Percentiles rank a stretch among this genome's conserved stretches.
Conservation (phyloP, 2,888 invertebrate species). For the Coelinius sp. region DNA sequence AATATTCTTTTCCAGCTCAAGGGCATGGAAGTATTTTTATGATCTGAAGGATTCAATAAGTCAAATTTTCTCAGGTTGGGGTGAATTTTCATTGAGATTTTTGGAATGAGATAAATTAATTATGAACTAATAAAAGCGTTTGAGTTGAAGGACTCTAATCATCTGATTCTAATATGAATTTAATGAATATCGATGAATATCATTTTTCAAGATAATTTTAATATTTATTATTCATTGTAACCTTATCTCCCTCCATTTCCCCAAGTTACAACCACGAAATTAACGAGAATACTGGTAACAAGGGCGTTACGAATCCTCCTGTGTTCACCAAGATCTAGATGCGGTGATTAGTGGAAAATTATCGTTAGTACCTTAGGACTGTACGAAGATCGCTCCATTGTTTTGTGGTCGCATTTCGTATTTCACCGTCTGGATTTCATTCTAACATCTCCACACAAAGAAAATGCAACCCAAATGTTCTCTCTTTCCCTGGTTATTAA, state of each 20-base stretch:
- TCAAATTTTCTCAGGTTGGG: not conserved
- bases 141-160: too few relatives aligned
- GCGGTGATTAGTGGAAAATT: conserved; percentile 62
- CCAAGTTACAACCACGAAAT: conserved; percentile 17
- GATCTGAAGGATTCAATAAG: not conserved
- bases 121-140: not conserved
- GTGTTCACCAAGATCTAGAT: conserved; percentile 48
- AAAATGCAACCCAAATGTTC: not conserved
- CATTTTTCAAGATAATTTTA: not conserved
- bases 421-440: conserved; percentile 59
- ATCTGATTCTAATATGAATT: too few relatives aligned
- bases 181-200: not conserved
- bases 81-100: not conserved
- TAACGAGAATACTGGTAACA: conserved; percentile 25
- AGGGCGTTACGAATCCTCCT: conserved; percentile 46
- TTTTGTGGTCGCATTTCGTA: conserved; percentile 54
- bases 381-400: conserved; percentile 42
- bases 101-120: not conserved
- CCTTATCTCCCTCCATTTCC: not conserved
- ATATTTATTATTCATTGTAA: not conserved
- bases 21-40: conserved; percentile 33
- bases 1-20: conserved; percentile 48
- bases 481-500: conserved; percentile 13
- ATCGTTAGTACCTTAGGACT: conserved; percentile 53
- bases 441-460: conserved; percentile 15